These are phyloP conservation scores for Pardosa pseudoannulata DNA, from an alignment of 2,888 invertebrate species.

Conservation along the genomic window DNA sequence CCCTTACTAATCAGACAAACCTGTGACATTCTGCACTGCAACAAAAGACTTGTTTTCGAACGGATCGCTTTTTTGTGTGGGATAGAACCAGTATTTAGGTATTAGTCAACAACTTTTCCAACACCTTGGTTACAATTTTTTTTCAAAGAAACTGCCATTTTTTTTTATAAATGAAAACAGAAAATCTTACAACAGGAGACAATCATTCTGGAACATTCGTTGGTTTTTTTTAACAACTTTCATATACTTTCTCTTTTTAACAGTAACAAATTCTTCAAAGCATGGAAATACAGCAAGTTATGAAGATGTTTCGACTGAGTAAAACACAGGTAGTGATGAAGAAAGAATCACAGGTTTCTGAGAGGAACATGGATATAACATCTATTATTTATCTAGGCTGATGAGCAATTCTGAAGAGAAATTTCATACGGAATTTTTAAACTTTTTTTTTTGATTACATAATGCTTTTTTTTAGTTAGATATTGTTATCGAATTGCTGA, in stretches of 20 bases:
- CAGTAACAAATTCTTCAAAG: conserved; percentile 8
- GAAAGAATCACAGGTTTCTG: conserved; percentile 14
- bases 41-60: background rate
- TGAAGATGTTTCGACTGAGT: background rate
- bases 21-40: background rate
- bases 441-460: background rate
- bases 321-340: background rate
- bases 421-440: background rate
- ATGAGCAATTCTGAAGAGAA: conserved; percentile 21
- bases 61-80: background rate
- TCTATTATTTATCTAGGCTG: conserved; percentile 13
- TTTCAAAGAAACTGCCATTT: background rate
- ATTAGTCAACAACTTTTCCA: background rate
- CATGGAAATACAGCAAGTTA: conserved; percentile 12
- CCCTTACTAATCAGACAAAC: background rate
- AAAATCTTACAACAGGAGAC: background rate
- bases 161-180: too few species aligned
- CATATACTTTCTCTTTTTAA: background rate
- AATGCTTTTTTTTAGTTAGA: conserved; percentile 12
- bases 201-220: background rate
- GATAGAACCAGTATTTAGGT: background rate
- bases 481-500: background rate
- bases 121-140: background rate
- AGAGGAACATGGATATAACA: conserved; percentile 18
- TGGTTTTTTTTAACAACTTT: background rate